phyloP scores from a whole-genome alignment of 2,888 invertebrate species.

The Lepidonotus clava region DNA sequence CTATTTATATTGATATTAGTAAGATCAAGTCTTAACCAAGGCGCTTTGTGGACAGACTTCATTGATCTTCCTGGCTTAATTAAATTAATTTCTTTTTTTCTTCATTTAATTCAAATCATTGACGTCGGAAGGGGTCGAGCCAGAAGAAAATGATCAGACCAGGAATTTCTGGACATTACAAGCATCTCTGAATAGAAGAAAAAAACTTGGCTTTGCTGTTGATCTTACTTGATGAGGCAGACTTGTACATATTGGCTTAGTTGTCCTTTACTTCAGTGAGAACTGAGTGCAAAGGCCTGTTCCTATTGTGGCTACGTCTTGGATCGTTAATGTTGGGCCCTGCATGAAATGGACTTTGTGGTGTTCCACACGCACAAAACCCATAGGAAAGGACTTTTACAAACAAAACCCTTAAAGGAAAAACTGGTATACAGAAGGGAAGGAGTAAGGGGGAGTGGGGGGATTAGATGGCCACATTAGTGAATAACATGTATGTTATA shows the following conservation, averaged over 20 bases:
- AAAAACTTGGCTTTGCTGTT: neutral
- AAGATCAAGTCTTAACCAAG: neutral
- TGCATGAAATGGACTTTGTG: too few species aligned
- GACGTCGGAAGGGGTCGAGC: neutral
- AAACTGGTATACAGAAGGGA: too few species aligned
- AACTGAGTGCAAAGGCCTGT: conserved; percentile 9
- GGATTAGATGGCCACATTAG: too few species aligned
- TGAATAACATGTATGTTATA: too few species aligned
- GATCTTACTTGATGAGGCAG: conserved; percentile 2
- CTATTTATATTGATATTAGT: neutral
- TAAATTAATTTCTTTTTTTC: neutral
- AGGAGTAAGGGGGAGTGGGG: too few species aligned
- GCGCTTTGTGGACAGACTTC: neutral
- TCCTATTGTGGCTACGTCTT: neutral
- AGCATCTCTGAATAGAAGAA: neutral
- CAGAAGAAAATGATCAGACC: neutral
- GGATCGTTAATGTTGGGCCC: too few species aligned
- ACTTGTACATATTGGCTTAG: conserved; percentile 21
- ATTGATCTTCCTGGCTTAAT: neutral
- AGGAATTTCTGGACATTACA: neutral
- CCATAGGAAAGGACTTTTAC: too few species aligned
- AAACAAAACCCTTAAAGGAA: too few species aligned
- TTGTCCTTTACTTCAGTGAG: neutral
- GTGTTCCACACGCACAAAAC: too few species aligned
- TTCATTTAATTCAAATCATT: neutral